Conservation (phyloP, 2,113 vertebrate species). For the Alces alces region DNA sequence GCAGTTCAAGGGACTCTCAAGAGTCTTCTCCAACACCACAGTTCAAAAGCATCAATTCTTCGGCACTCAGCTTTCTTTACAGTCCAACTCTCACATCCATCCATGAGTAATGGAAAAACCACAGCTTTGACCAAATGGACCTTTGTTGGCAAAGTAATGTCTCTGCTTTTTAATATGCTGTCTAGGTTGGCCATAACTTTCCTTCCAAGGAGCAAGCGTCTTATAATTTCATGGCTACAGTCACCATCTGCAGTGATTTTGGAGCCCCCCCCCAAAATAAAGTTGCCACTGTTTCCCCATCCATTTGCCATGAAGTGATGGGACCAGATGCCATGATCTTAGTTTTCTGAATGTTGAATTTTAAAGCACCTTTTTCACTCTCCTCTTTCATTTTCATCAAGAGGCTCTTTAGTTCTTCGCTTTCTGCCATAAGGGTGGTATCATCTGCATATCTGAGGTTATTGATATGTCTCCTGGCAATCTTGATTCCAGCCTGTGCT, state of each 20-base stretch:
- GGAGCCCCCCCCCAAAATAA: accelerated
- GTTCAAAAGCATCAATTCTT: not conserved
- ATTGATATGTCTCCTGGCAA: not conserved
- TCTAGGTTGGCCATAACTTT: not conserved
- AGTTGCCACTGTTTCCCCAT: not conserved
- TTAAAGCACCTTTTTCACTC: not conserved
- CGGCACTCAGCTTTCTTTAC: not conserved
- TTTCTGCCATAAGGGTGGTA: not conserved
- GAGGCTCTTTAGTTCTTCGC: not conserved
- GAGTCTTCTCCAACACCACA: not conserved
- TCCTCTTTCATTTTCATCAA: not conserved
- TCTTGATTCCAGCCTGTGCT: not conserved
- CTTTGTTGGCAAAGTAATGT: not conserved
- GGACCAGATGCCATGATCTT: not conserved
- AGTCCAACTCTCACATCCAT: not conserved
- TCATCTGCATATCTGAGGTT: not conserved
- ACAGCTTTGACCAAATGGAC: not conserved
- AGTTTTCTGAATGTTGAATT: not conserved
- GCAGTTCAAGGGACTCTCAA: not conserved
- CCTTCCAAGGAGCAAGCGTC: not conserved
- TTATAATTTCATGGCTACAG: not conserved
- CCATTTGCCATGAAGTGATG: not conserved
- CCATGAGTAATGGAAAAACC: not conserved
- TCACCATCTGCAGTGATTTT: not conserved
- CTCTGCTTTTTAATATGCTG: not conserved